Evolutionary conservation across 2,113 vertebrate species (phyloP), one percentile per base, ranked within the genome.

Genomic region (Okapia johnstoni): DNA sequence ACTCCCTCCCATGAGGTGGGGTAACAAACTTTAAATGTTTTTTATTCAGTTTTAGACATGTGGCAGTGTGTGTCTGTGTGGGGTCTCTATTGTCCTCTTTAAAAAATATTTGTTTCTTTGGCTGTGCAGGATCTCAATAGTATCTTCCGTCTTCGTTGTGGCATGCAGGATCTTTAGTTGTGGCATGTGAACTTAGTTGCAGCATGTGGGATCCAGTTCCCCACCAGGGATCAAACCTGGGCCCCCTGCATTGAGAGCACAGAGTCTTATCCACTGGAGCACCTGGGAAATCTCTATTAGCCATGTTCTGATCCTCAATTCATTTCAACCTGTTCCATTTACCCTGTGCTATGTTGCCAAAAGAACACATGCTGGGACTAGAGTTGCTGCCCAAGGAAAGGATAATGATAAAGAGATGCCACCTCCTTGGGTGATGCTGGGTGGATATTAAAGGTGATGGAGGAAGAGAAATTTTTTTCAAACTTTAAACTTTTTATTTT

Each of bases 261-360:
- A 26, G 66, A 73, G 40, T 14, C 36, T 76, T 23, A 76, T 23
- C 70, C 70, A 25, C 23, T 43, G 70, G 70, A 14, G 11, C 70
- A 43, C 70, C 40, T 76, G 70, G n/a, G 36, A 73, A 40, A 73
- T 33, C 81, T n/a, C 16, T 10, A 16, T 16, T 50, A 55, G 0
- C 52, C 85, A 6, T 1, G 1, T 70, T 23, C 50, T 50, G 36
- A 21, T 0, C 12, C 81, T 6, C 23, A 2, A 0, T 0, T 16
- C 5, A 25, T 55, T 48, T 19, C 61, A 3, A 6, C 25, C 10
- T 11, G 10, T 48, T 13, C 28, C 6, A 1, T 43, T 50, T 4
- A 2, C 23, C 3, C 2, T 33, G 5, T 3, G 61, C 46, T 52
- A 46, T 76, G 26, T 43, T 79, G 46, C 30, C n/a, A 26, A 52